Evolutionary conservation across 1,140 invertebrate genomes (phyloP), one percentile per base, ranked within the genome.

Genomic region (Apis cerana): DNA sequence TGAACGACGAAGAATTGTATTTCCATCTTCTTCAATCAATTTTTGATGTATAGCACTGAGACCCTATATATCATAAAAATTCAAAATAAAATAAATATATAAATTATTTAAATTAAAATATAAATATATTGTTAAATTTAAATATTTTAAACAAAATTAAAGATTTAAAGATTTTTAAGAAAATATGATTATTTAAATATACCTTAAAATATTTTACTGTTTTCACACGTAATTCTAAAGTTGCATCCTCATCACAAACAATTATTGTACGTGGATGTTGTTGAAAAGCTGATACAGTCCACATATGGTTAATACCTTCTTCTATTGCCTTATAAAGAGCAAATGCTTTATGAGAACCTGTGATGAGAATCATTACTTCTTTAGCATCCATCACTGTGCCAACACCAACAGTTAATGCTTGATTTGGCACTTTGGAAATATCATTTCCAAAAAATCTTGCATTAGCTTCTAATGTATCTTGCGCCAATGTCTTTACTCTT

Each of bases 131-230:
- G 56, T 48, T 23, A n/a, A 65, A 33, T 10, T 56, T 19, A 64
- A 69, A 58, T 52, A 8, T 70, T 13, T 52, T 15, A 59, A 78
- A 58, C 1, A 67, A 56, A 27, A 13, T 1, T 9, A 23, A 27
- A 62, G 23, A 62, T 27, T 13, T 62, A 9, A 2, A 2, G 15
- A 27, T 23, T 43, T 43, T 43, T 43, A 43, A 43, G 5, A 43
- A 43, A 43, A 43, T 43, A 43, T 43, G 5, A 43, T 43, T 43
- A 43, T 43, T 43, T 43, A 43, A 43, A 64, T 52, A 52, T 94
- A 98, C 98, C 96, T 99, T 99, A 94, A 99, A 99, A 94, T 99
- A 99, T 95, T 99, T 99, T 80, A 99, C 99, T 85, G 99, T 99
- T 95, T 99, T 99, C 27, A 99, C 99, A 90, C 97, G 96, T 80